Percentiles rank a stretch among this genome's conserved stretches.
Conservation (phyloP, 2,797 vertebrate species). For the Periophthalmus magnuspinnatus region DNA sequence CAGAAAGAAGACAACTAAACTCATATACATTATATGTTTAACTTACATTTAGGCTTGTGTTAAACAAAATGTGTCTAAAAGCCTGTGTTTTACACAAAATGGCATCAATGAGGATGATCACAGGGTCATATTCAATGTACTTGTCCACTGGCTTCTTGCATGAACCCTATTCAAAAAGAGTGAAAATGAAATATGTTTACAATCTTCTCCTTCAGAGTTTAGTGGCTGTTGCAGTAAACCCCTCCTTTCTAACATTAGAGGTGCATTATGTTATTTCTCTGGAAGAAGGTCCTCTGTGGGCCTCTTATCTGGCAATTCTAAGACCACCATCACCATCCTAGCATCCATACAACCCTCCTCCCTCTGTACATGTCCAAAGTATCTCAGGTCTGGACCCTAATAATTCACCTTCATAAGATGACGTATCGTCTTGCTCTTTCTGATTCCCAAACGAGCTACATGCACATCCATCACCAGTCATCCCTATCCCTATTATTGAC, state of each 20-base stretch:
- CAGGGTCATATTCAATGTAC: conserved; percentile 97
- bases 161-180: conserved; percentile 78
- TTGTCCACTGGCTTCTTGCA: conserved; percentile 97
- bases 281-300: neutral
- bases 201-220: neutral
- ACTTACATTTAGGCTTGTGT: conserved; percentile 90
- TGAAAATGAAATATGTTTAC: neutral
- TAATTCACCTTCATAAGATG: neutral
- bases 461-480: too few species aligned
- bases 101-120: conserved; percentile 95
- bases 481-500: too few species aligned
- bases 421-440: too few species aligned
- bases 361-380: neutral
- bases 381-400: neutral
- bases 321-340: too few species aligned
- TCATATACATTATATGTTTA: neutral
- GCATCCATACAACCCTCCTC: neutral
- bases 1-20: neutral
- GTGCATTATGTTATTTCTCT: too few species aligned
- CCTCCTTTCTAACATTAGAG: too few species aligned
- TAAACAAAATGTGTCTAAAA: conserved; percentile 95
- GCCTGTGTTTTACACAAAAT: conserved; percentile 95
- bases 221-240: neutral
- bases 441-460: too few species aligned
- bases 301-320: neutral